Percentiles rank a stretch among this genome's conserved stretches.
phyloP scores from a whole-genome alignment of 2,113 vertebrate genomes.

The Emberiza fucata region DNA sequence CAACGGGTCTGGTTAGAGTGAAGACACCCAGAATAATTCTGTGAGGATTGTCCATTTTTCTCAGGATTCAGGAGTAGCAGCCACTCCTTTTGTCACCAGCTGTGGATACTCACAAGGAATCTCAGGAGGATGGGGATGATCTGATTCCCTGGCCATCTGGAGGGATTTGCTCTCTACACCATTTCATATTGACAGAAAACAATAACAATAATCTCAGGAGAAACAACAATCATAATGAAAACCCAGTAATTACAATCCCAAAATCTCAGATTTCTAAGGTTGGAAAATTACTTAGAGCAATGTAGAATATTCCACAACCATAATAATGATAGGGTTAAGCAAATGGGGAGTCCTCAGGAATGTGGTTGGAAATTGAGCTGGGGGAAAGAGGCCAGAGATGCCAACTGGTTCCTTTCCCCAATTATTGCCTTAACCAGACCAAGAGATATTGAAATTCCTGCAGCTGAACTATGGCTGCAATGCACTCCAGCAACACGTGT shows the following conservation, averaged over 20 bases:
- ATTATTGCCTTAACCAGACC: neutral
- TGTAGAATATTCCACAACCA: neutral
- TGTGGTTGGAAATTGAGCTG: neutral
- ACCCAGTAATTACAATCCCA: neutral
- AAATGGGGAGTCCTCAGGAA: neutral
- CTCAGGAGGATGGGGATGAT: accelerated
- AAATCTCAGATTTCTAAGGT: neutral
- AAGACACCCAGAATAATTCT: neutral
- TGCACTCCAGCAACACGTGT: neutral
- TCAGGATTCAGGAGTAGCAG: neutral
- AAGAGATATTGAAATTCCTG: neutral
- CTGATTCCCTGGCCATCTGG: neutral
- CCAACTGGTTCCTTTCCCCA: neutral
- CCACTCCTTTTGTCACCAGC: neutral
- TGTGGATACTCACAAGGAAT: neutral
- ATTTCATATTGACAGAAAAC: neutral
- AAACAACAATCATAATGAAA: neutral
- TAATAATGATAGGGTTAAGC: neutral
- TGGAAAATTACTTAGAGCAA: neutral
- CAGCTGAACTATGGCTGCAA: neutral
- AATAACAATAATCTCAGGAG: neutral
- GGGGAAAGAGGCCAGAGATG: neutral
- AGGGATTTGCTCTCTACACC: neutral
- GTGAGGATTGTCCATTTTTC: neutral
- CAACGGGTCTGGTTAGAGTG: neutral